Evolutionary conservation across 2,888 invertebrate genomes (phyloP).

Genomic region (Pseudanteris insignis): DNA sequence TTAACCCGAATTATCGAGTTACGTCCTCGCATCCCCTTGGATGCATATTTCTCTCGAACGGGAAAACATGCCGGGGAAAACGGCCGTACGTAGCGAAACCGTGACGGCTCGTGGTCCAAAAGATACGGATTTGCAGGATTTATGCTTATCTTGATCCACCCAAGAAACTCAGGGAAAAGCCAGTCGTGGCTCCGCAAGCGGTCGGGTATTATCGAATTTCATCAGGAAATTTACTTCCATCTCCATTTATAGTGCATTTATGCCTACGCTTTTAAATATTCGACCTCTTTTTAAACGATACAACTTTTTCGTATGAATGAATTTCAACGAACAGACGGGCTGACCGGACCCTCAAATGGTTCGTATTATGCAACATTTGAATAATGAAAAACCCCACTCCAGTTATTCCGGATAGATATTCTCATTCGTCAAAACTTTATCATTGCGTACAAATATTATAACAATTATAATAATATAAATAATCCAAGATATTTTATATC

Average conservation of each 20-base stretch:
- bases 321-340: too few species aligned
- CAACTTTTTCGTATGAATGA: too few species aligned
- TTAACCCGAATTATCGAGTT: too few species aligned
- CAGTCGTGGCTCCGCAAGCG: slow-evolving; percentile 28
- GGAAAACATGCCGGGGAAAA: slow-evolving; percentile 17
- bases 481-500: too few species aligned
- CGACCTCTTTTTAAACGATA: background rate
- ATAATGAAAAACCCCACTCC: too few species aligned
- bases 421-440: too few species aligned
- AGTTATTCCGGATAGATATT: too few species aligned
- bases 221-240: slow-evolving; percentile 38
- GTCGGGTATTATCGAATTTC: slow-evolving; percentile 38
- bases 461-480: too few species aligned
- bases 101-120: slow-evolving; percentile 33
- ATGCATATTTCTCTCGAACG: slow-evolving; percentile 5
- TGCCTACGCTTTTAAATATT: slow-evolving; percentile 16
- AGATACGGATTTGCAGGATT: slow-evolving; percentile 47
- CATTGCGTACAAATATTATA: too few species aligned
- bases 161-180: slow-evolving; percentile 36
- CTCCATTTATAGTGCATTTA: slow-evolving; percentile 27
- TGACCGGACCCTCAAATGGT: too few species aligned
- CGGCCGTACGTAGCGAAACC: slow-evolving; percentile 9
- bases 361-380: too few species aligned
- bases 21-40: too few species aligned
- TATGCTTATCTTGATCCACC: slow-evolving; percentile 48